A percentile compares a stretch with the other conserved stretches of the same genome.
Evolutionary conservation across 2,797 vertebrate genomes (phyloP).

Genomic region (Sylvia borin): DNA sequence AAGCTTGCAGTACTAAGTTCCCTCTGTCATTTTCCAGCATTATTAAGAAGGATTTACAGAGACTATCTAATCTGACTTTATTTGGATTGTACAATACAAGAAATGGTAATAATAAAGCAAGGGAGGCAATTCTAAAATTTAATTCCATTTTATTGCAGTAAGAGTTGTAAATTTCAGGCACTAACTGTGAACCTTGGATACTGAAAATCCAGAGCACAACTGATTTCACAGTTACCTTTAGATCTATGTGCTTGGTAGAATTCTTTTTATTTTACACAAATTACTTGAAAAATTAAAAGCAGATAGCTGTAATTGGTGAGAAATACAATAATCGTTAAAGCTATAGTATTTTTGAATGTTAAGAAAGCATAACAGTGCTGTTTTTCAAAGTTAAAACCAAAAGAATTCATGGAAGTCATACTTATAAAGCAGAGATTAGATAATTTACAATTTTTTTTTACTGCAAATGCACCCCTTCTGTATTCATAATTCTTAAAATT

Average conservation of each 20-base stretch:
- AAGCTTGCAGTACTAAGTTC: background rate
- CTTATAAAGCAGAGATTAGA: background rate
- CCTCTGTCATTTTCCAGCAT: background rate
- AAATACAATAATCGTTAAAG: background rate
- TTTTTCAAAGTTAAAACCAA: background rate
- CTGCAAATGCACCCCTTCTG: accelerated
- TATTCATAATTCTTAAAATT: background rate
- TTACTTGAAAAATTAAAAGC: background rate
- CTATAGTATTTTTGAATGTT: background rate
- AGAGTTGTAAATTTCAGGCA: background rate
- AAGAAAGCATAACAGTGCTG: background rate
- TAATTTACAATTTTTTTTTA: background rate
- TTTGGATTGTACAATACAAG: background rate
- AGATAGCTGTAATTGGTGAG: background rate
- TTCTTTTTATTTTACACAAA: background rate
- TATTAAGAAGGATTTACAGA: background rate
- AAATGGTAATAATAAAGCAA: background rate
- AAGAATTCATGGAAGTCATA: background rate
- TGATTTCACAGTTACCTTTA: background rate
- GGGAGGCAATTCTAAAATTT: background rate
- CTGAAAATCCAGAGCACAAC: background rate
- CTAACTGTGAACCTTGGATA: background rate
- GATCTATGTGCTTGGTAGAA: background rate
- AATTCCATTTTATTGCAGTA: background rate
- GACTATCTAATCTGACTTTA: background rate